phyloP scores from a whole-genome alignment of 2,888 invertebrate genomes.

The Panopea generosa region DNA sequence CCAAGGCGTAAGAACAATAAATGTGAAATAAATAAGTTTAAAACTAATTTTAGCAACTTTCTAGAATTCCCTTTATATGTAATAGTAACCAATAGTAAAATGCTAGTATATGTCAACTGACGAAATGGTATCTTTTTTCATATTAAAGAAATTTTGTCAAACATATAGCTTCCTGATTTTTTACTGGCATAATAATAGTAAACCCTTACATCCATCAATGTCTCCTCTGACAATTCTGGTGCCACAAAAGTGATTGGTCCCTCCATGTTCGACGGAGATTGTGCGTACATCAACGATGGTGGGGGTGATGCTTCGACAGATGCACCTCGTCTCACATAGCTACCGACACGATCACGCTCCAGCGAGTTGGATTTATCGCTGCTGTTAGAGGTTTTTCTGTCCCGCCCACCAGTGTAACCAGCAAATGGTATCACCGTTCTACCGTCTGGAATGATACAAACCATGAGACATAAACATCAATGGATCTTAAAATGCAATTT shows the following conservation, averaged over 20 bases:
- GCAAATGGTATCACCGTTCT: constrained; percentile 61
- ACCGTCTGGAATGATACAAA: constrained; percentile 27
- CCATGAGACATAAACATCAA: not conserved
- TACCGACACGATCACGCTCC: constrained; percentile 67
- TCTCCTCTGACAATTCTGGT: constrained; percentile 97
- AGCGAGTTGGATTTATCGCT: constrained; percentile 68
- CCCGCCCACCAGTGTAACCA: constrained; percentile 48
- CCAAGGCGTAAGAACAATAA: no score
- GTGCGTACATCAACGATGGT: constrained; percentile 73
- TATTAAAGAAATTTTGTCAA: no score
- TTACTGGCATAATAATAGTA: no score
- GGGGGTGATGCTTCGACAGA: constrained; percentile 73
- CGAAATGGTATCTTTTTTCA: no score
- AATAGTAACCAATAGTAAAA: no score
- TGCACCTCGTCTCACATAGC: constrained; percentile 58
- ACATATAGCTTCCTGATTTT: no score
- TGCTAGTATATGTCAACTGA: no score
- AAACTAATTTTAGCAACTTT: no score
- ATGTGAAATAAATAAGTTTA: no score
- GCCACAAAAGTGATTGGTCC: constrained; percentile 91
- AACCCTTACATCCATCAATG: constrained; percentile 94
- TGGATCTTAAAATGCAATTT: no score
- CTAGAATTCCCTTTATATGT: no score
- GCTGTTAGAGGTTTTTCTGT: constrained; percentile 61
- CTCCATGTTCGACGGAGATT: constrained; percentile 85